Base-by-base conservation (phyloP, 2,113 vertebrate species). In the Phyllostomus discolor region DNA sequence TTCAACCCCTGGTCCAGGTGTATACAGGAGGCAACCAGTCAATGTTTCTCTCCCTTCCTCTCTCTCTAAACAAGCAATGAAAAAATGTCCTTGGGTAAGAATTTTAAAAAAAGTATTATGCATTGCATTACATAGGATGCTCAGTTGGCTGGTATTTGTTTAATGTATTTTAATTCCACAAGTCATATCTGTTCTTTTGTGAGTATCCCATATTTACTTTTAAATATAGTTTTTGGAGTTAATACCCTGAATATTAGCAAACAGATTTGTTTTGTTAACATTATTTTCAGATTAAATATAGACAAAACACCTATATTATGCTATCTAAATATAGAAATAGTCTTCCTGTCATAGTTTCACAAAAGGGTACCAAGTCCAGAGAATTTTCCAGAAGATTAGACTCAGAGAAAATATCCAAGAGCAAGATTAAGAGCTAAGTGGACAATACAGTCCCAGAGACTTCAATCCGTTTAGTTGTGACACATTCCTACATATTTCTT, bases 261-360 rank as follows among this genome's bases (percentile, higher is more conserved):
- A 64, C 31, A 33, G 22, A 28, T 70, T 97, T 94, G 35, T 46
- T 88, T 91, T 46, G 46, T 85, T 83, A 48, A 70, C 17, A 82
- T 69, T 76, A 33, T 85, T 96, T 94, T 82, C 67, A 82, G 46
- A 85, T 86, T 90, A 80, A 76, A 90, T 67, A 26, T 12, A 80
- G n/a, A 84, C 16, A 92, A 0, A 0, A 87, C 73, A 22, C 17
- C 9, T 81, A 10, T 33, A 67, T 33, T 75, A n/a, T 10, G 28
- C 66, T 64, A 67, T 41, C 64, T 46, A 50, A 89, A 52, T 31
- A 41, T n/a, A 95, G 64, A 57, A 80, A 83, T 43, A 80, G 38
- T 46, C 31, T 48, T 75, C 1, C 2, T 81, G 66, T 67, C 54
- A 1, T 88, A 57, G 81, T 94, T 95, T 81, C 67, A 88, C 59